Conservation (phyloP, 2,113 vertebrate genomes). For the Emydocephalus ijimae region DNA sequence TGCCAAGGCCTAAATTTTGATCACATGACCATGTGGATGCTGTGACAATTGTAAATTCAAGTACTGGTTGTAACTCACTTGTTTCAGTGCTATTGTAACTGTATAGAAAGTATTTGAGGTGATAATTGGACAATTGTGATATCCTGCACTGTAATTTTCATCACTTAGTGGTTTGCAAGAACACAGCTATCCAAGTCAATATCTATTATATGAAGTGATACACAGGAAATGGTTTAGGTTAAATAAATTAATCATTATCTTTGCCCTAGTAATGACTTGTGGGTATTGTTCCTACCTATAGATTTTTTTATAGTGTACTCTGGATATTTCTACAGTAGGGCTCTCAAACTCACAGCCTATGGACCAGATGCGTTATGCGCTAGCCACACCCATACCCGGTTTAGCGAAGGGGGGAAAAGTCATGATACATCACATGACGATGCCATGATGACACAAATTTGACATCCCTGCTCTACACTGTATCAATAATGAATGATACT, state of each 20-base stretch:
- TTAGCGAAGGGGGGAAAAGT: no score
- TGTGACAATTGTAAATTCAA: background rate
- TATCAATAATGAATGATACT: background rate
- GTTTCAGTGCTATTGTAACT: background rate
- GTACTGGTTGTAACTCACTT: background rate
- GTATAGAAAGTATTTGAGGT: background rate
- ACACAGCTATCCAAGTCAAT: background rate
- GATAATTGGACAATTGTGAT: background rate
- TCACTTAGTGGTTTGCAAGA: background rate
- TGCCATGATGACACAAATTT: rapidly evolving
- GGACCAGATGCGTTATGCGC: rapidly evolving
- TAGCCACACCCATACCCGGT: rapidly evolving
- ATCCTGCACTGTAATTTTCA: background rate
- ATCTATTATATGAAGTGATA: background rate
- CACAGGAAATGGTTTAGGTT: background rate
- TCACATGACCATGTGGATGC: background rate
- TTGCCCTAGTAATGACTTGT: background rate
- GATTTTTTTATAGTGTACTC: background rate
- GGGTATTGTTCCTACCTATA: background rate
- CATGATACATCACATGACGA: no score
- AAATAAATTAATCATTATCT: background rate
- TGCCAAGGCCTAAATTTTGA: background rate
- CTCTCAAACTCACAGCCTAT: rapidly evolving
- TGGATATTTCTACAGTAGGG: no score
- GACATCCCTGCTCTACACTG: background rate